phyloP scores from a whole-genome alignment of 2,797 vertebrate species.

The Fratercula arctica region DNA sequence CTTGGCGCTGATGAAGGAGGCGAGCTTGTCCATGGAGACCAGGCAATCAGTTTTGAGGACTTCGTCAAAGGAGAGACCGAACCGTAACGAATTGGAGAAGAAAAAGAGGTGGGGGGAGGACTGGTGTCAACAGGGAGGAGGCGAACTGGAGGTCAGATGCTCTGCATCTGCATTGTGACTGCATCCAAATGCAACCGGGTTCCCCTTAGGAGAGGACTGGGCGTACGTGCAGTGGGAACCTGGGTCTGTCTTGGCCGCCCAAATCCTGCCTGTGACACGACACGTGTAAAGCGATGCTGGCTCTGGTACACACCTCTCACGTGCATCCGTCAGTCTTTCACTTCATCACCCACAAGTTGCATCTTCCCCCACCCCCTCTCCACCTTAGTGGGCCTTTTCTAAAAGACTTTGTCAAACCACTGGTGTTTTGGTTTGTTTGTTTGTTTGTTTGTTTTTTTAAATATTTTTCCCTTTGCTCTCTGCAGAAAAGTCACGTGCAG shows the following conservation, averaged over 20 bases:
- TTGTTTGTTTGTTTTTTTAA: background rate
- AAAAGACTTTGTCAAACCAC: background rate
- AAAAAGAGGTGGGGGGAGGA: background rate
- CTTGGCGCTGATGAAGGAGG: slow-evolving; percentile 74
- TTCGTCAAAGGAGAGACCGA: slow-evolving; percentile 61
- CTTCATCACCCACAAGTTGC: background rate
- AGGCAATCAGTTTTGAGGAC: slow-evolving; percentile 72
- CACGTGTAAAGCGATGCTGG: background rate
- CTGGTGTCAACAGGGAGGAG: background rate
- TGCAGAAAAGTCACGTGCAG: background rate
- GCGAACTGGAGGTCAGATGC: background rate
- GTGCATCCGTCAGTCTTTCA: background rate
- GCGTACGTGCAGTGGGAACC: rapidly evolving
- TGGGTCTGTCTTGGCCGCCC: background rate
- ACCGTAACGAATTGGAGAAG: slow-evolving; percentile 41
- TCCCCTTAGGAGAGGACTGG: background rate
- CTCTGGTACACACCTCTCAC: background rate
- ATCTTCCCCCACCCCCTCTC: background rate
- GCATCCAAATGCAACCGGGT: rapidly evolving
- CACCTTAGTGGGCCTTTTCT: background rate
- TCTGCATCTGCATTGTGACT: rapidly evolving
- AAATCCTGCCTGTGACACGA: background rate
- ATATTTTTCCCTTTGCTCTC: background rate
- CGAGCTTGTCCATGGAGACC: slow-evolving; percentile 80
- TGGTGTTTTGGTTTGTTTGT: background rate